Evolutionary conservation across 2,113 vertebrate species (phyloP), one percentile per base, ranked within the genome.

Genomic region (Theristicus caerulescens): DNA sequence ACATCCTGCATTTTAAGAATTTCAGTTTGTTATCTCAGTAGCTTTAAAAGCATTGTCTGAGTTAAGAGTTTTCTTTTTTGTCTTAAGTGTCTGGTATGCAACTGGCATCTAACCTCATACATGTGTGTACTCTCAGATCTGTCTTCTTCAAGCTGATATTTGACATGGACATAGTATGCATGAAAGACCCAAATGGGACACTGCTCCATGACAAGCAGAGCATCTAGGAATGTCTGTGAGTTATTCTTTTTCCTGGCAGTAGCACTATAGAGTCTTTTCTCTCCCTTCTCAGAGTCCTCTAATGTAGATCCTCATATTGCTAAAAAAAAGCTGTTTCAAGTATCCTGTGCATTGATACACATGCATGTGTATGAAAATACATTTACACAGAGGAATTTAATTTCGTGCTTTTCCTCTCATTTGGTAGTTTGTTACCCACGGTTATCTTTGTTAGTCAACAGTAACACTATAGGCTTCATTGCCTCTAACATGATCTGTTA

Each of bases 1-100:
- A 95, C 94, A 96, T 96, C 86, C 79, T 96, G 92, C 77, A 96
- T 94, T 97, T 97, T 97, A 94, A 65, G 72, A 95, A 94, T 96
- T 97, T 91, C 78, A 91, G 36, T 92, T 97, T 94, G 76, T 97
- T 97, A 97, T 96, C 96, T 97, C 82, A 83, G 83, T 76, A 86
- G 73, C 84, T 90, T 76, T 91, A 76, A 95, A 89, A 82, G 86
- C 76, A 91, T 93, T 84, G 86, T 78, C 91, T 81, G 91, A 97
- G 78, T 96, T 96, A 96, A 88, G 71, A 82, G 82, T 82, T 95
- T 96, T 93, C 69, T 86, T 92, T 91, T 73, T 91, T 88, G 85
- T 71, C 72, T 94, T 31, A 70, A 95, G 58, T 54, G 69, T 42
- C 27, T 92, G 85, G 67, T 88, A 73, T 78, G 86, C 91, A 91